Evolutionary conservation across 2,888 invertebrate species (phyloP).

Genomic region (Choreutis nemorana): DNA sequence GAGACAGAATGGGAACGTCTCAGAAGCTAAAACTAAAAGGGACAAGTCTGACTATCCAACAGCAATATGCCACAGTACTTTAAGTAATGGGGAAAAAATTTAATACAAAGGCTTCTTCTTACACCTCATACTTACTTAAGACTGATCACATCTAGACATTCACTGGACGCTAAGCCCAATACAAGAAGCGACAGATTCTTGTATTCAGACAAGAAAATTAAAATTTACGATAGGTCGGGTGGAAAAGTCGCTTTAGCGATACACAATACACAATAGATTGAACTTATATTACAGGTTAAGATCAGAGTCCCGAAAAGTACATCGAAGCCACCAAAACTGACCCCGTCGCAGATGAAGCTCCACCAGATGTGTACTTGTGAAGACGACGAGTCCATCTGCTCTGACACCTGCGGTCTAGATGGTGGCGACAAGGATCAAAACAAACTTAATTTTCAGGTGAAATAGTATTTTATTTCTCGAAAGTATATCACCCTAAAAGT

Average conservation of each 20-base stretch:
- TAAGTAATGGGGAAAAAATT: too few species aligned
- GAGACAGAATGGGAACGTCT: too few species aligned
- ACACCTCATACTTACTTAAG: neutral
- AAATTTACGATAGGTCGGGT: neutral
- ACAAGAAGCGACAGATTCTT: neutral
- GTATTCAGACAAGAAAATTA: neutral
- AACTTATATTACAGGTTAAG: conserved; percentile 47
- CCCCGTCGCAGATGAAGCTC: conserved; percentile 39
- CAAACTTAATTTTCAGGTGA: conserved; percentile 40
- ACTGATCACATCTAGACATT: neutral
- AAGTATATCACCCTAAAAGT: too few species aligned
- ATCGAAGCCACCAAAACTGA: conserved; percentile 43
- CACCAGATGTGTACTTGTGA: conserved; percentile 52
- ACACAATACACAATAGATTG: too few species aligned
- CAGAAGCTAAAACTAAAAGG: too few species aligned
- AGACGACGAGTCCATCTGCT: conserved; percentile 42
- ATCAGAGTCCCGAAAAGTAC: conserved; percentile 69
- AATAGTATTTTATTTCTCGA: too few species aligned
- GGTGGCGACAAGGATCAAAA: conserved; percentile 22
- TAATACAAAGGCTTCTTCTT: neutral
- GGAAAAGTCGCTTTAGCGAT: neutral
- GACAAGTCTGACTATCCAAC: too few species aligned
- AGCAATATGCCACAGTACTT: too few species aligned
- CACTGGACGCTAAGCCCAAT: neutral
- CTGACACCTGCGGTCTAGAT: conserved; percentile 34